Evolutionary conservation across 2,797 vertebrate species (phyloP), one percentile per base, ranked within the genome.

Genomic region (Oreochromis grahami): DNA sequence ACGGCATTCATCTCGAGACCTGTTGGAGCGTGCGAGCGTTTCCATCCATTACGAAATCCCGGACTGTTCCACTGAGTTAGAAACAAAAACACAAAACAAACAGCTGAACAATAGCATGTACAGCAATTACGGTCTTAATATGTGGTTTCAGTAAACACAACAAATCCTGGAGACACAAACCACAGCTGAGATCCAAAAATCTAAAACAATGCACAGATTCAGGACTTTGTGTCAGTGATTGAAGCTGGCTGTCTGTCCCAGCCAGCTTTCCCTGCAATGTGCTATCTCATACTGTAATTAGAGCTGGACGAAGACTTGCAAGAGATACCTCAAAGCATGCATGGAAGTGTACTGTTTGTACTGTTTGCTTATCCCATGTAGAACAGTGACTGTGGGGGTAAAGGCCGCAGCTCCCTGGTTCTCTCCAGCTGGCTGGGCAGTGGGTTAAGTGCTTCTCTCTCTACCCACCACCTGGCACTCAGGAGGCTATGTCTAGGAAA

Each of bases 381-480:
- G 48, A 65, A 43, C 60, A 65, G 65, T 15, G 84, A 74, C 41
- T 32, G 45, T 2, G 51, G 78, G 82, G 83, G 78, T 29, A 32
- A 68, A 74, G 82, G 84, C 81, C 84, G 60, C 84, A 7, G 65
- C 79, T 91, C 83, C 87, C 82, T 79, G 83, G 78, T 70, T 78
- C 53, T 29, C 82, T 36, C 45, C 21, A 36, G 84, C 82, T 76
- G 81, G 85, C 82, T 84, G 84, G 29, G 89, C 89, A 87, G 89
- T 80, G 88, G 92, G 92, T 88, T 93, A 80, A 86, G 88, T 77
- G 86, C 88, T 87, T 86, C 91, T 93, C 89, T 87, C 90, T 87
- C 90, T 93, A 91, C 94, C 92, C 93, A 85, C 91, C 93, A 94
- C 90, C 95, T 96, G 95, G 95, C 94, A 94, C 84, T 9, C 53